A percentile compares a stretch with the other conserved stretches of the same genome.
Conservation (phyloP, 2,113 vertebrate species). For the Urocynchramus pylzowi region DNA sequence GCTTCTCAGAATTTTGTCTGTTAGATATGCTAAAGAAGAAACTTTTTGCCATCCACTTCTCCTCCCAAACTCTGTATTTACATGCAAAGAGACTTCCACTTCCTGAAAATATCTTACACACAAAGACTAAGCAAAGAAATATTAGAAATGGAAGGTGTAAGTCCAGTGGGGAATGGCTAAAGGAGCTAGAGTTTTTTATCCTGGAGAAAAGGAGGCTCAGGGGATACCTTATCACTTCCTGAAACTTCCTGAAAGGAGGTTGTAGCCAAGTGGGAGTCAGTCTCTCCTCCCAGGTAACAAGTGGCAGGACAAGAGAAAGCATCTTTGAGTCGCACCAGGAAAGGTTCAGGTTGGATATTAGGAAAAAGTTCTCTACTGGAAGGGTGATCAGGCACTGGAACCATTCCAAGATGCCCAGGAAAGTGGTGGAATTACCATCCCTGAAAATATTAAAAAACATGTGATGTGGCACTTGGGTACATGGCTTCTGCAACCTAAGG, state of each 20-base stretch:
- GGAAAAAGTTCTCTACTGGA: background rate
- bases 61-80: background rate
- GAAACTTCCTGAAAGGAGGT: background rate
- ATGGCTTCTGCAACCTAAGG: background rate
- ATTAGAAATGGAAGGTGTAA: background rate
- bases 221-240: background rate
- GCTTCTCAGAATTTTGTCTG: background rate
- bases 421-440: background rate
- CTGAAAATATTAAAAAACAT: background rate
- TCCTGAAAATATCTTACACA: background rate
- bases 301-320: background rate
- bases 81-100: background rate
- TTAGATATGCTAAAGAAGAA: background rate
- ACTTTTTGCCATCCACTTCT: background rate
- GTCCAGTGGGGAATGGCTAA: background rate
- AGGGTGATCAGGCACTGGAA: background rate
- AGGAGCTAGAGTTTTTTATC: background rate
- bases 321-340: rapidly evolving
- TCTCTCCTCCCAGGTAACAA: background rate
- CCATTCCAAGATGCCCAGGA: background rate
- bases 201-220: background rate
- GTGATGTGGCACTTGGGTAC: background rate
- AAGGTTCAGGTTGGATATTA: background rate
- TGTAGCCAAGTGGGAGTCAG: background rate
- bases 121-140: background rate